phyloP scores from a whole-genome alignment of 2,888 invertebrate species.

The Lobophora halterata region DNA sequence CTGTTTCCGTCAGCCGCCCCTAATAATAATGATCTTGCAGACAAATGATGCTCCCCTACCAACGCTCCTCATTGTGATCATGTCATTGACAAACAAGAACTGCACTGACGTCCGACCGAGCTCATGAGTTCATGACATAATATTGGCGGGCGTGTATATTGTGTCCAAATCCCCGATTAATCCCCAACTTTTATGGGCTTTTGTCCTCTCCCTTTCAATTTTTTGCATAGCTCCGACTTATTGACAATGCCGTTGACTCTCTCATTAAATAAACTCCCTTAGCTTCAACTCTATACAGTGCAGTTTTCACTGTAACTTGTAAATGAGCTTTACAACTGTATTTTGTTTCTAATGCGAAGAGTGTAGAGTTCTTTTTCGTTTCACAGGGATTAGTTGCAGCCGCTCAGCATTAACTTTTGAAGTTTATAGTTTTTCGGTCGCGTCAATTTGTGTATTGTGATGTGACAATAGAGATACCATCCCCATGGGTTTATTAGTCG shows the following conservation, averaged over 20 bases:
- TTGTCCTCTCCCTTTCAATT: slow-evolving; percentile 74
- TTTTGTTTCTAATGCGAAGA: not conserved
- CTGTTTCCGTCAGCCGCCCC: slow-evolving; percentile 20
- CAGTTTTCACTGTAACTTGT: slow-evolving; percentile 14
- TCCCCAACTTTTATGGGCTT: slow-evolving; percentile 77
- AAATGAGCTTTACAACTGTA: not conserved
- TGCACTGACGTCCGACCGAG: slow-evolving; percentile 40
- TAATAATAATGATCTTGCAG: slow-evolving; percentile 13
- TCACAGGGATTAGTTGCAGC: slow-evolving; percentile 13
- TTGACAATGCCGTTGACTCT: slow-evolving; percentile 40
- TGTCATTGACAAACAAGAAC: slow-evolving; percentile 52
- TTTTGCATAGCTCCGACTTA: slow-evolving; percentile 50
- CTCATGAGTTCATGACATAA: slow-evolving; percentile 55
- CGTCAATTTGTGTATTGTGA: slow-evolving; percentile 80
- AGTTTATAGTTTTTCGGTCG: slow-evolving; percentile 76
- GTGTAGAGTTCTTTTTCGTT: slow-evolving; percentile 23
- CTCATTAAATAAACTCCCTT: slow-evolving; percentile 34
- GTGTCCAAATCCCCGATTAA: slow-evolving; percentile 77
- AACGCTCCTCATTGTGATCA: slow-evolving; percentile 35
- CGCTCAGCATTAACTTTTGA: slow-evolving; percentile 65
- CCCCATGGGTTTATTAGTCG: slow-evolving; percentile 74
- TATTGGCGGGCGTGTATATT: slow-evolving; percentile 64
- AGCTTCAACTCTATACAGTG: slow-evolving; percentile 18
- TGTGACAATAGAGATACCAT: slow-evolving; percentile 76
- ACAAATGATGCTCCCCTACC: slow-evolving; percentile 29